These are phyloP conservation scores for Sinocyclocheilus anophthalmus DNA, from an alignment of 2,113 vertebrate genomes.

Conservation along the genomic window DNA sequence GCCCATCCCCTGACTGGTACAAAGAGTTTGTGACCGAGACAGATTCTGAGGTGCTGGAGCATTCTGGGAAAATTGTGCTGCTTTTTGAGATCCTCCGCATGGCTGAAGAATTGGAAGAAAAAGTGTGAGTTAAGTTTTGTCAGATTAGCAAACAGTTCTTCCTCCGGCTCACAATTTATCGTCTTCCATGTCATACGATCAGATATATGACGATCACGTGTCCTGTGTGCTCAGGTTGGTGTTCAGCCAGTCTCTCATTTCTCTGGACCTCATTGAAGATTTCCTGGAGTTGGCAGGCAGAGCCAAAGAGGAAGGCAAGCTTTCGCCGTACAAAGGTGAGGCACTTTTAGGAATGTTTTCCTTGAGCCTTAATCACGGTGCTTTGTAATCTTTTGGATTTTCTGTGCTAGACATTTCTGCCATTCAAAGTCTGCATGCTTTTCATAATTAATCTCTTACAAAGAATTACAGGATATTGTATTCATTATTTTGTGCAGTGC, in stretches of 20 bases:
- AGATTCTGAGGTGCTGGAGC: conserved; percentile 89
- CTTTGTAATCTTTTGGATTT: neutral
- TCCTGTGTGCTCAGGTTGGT: conserved; percentile 82
- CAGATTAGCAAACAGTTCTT: neutral
- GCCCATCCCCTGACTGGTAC: conserved; percentile 91
- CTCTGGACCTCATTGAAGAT: conserved; percentile 97
- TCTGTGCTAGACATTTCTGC: neutral
- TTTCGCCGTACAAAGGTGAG: conserved; percentile 91
- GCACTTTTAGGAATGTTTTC: neutral
- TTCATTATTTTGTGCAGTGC: neutral
- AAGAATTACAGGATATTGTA: neutral
- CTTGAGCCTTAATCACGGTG: neutral
- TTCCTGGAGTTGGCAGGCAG: conserved; percentile 90
- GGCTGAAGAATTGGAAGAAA: conserved; percentile 95
- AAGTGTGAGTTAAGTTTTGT: conserved; percentile 85
- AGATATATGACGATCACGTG: neutral
- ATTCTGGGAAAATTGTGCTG: conserved; percentile 92
- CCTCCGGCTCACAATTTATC: neutral
- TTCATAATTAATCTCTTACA: neutral
- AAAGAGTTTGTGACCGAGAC: conserved; percentile 94
- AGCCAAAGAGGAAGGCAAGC: conserved; percentile 84
- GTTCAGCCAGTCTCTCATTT: conserved; percentile 98
- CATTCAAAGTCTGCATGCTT: neutral
- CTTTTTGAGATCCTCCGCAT: conserved; percentile 96
- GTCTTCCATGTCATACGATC: neutral